phyloP scores from a whole-genome alignment of 2,888 invertebrate genomes.

The Chloroclystis v-ata region DNA sequence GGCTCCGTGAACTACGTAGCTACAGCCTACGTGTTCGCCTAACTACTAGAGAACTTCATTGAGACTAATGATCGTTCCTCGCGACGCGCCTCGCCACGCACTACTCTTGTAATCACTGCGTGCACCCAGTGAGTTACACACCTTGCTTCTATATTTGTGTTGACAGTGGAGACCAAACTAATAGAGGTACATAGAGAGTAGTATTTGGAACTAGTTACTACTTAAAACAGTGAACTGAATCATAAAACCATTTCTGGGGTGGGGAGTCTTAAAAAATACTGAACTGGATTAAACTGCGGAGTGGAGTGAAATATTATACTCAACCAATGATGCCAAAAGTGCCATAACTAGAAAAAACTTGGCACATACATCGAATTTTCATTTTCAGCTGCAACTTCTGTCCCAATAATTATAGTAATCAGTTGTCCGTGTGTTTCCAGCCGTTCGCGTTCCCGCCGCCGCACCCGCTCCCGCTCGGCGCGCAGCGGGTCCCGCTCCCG shows the following conservation, averaged over 20 bases:
- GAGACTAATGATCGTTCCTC: conserved; percentile 69
- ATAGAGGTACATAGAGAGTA: conserved; percentile 19
- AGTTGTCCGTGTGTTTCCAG: conserved; percentile 45
- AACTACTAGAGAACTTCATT: conserved; percentile 64
- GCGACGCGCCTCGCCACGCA: conserved; percentile 59
- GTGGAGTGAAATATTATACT: no score
- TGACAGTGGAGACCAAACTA: conserved; percentile 37
- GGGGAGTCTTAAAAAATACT: no score
- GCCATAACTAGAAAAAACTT: neutral
- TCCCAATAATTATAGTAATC: neutral
- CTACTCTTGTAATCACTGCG: conserved; percentile 75
- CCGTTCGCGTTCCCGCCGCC: conserved; percentile 80
- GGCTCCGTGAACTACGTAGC: conserved; percentile 73
- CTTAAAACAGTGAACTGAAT: neutral
- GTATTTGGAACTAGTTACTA: conserved; percentile 10
- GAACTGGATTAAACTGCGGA: no score
- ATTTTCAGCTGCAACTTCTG: conserved; percentile 1
- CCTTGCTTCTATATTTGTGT: conserved; percentile 70
- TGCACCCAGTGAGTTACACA: conserved; percentile 77
- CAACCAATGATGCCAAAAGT: no score
- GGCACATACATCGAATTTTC: neutral
- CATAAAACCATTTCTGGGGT: neutral
- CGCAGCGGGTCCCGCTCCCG: conserved; percentile 74
- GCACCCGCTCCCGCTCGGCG: conserved; percentile 80
- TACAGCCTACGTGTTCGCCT: conserved; percentile 71